Evolutionary conservation across 2,113 vertebrate genomes (phyloP).

Genomic region (Suricata suricatta): DNA sequence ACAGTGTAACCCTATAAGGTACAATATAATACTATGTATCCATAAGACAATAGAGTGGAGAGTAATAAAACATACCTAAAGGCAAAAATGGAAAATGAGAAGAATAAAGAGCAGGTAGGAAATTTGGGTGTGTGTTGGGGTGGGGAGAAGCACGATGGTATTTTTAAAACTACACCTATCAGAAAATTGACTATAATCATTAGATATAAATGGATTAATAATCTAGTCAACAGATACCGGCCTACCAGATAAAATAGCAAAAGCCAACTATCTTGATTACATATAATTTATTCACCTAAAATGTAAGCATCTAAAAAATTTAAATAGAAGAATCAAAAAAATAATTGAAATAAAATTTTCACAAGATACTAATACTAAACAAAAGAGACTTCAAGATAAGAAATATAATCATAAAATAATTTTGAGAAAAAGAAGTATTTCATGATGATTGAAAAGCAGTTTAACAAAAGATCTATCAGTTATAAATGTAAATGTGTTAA

Average conservation of each 20-base stretch:
- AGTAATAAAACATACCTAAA: neutral
- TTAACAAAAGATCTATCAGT: neutral
- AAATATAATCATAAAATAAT: neutral
- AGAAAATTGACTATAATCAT: neutral
- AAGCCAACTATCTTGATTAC: neutral
- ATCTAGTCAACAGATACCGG: neutral
- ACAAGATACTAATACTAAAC: neutral
- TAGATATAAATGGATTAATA: neutral
- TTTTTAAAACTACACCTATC: neutral
- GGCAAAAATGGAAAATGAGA: neutral
- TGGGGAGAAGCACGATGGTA: neutral
- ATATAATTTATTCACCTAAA: neutral
- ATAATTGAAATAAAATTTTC: neutral
- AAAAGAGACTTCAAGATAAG: neutral
- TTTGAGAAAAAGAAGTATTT: neutral
- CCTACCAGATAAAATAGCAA: neutral
- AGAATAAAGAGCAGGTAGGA: neutral
- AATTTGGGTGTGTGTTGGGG: neutral
- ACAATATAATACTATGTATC: neutral
- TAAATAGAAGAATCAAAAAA: neutral
- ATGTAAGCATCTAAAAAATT: neutral
- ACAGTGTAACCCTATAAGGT: neutral
- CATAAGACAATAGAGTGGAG: neutral
- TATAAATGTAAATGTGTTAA: neutral
- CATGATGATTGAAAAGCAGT: neutral